Evolutionary conservation across 2,888 invertebrate species (phyloP).

Genomic region (Pyralis farinalis): DNA sequence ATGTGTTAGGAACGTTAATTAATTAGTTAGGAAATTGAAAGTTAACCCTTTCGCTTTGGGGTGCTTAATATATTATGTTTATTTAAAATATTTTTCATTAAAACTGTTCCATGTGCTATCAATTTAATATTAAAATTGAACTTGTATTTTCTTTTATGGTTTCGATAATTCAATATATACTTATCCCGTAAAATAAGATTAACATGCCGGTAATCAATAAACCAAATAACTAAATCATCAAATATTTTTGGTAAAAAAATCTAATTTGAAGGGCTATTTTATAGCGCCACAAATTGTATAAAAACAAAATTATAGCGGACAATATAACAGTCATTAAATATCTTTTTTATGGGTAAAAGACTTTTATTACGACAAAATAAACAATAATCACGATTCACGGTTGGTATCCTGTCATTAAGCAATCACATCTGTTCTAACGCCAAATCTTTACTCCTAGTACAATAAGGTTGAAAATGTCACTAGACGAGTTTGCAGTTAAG

Average conservation of each 20-base stretch:
- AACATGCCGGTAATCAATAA: no score
- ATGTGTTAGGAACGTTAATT: conserved; percentile 74
- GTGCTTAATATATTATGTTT: conserved; percentile 29
- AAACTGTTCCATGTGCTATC: conserved; percentile 3
- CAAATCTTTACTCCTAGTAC: not conserved
- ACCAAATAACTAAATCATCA: no score
- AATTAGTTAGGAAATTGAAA: conserved; percentile 75
- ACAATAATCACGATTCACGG: conserved; percentile 26
- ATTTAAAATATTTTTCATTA: conserved; percentile 14
- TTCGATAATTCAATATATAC: no score
- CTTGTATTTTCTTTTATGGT: no score
- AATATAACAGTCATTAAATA: conserved; percentile 1
- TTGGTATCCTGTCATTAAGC: conserved; percentile 36
- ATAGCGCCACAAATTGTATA: no score
- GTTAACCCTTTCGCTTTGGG: conserved; percentile 51
- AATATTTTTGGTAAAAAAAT: no score
- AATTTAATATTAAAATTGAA: conserved; percentile 1
- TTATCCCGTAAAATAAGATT: no score
- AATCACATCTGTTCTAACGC: conserved; percentile 1
- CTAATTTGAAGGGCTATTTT: no score
- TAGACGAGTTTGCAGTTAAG: conserved; percentile 10
- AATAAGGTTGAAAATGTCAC: conserved; percentile 15
- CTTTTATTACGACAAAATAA: conserved; percentile 22
- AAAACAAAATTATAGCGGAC: no score
- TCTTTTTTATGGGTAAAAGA: not conserved